Evolutionary conservation across 2,888 invertebrate genomes (phyloP), one percentile per base, ranked within the genome.

Genomic region (Cinara cedri): DNA sequence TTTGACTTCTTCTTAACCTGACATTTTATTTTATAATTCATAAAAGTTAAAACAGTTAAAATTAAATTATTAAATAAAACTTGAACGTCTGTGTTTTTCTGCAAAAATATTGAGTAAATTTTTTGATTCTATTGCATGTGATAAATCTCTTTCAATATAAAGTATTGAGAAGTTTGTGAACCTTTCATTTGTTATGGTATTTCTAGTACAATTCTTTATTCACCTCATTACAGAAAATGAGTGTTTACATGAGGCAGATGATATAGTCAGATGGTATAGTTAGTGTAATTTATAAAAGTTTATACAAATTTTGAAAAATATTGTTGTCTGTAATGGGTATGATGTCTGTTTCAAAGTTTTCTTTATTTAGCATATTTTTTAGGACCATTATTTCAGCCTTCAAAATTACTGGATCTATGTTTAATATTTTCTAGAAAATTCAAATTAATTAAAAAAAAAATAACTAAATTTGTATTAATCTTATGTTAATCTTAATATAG

Each of bases 281-380:
- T 44, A 44, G 10, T 44, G 44, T 10, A 9, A 10, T 10, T 44
- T 44, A 10, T 44, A 44, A 44, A 44, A 55, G 55, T 55, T 55
- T 55, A 14, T 55, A 55, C 10, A 10, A 14, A 55, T 55, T 55
- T 55, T 8, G 16, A 55, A 55, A 55, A 55, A 55, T 55, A 55
- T 55, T 55, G 16, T 14, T 10, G 16, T 55, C 55, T 44, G 44
- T 10, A 44, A 54, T 19, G 9, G 19, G 19, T 54, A 19, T 54
- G 1, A 54, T 54, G 54, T 54, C 54, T n/a, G n/a, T n/a, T n/a
- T 54, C 54, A 54, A n/a, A n/a, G n/a, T 54, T 19, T 54, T 54
- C n/a, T 54, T 54, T 54, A n/a, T n/a, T 54, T n/a, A 54, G 1
- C 54, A 54, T 54, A 60, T 60, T 60, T 60, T 60, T 60, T 60